These are phyloP conservation scores for Malurus splendens DNA, from an alignment of 2,797 vertebrate genomes.

Conservation along the genomic window DNA sequence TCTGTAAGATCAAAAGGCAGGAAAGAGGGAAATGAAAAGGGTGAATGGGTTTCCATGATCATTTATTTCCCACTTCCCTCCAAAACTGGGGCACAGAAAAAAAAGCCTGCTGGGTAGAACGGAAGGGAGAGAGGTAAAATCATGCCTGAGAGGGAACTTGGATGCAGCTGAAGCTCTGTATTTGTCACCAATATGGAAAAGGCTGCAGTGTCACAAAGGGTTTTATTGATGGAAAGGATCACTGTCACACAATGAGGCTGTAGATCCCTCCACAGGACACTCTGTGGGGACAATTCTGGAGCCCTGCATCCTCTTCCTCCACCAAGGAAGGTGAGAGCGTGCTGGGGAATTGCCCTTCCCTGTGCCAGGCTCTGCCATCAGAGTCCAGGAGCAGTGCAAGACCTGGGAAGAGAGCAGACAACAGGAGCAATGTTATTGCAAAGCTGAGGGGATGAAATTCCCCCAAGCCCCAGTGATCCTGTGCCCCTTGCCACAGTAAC, in stretches of 20 bases:
- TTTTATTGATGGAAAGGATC: constrained; percentile 22
- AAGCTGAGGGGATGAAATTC: not conserved
- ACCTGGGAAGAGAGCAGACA: constrained; percentile 11
- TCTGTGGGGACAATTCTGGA: not conserved
- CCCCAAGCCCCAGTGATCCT: not conserved
- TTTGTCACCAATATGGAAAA: not conserved
- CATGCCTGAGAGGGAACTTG: not conserved
- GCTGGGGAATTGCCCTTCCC: not conserved
- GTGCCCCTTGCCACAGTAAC: not conserved
- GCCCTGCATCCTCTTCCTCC: not conserved
- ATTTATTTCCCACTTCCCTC: not conserved
- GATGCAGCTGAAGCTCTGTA: not conserved
- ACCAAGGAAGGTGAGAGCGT: not conserved
- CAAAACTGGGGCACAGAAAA: not conserved
- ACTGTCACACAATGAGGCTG: not conserved
- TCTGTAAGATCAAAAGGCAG: not conserved
- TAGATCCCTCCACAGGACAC: not conserved
- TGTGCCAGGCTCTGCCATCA: not conserved
- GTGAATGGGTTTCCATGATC: not conserved
- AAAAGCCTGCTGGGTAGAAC: not conserved
- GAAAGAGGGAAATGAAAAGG: constrained; percentile 26
- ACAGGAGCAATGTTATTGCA: not conserved
- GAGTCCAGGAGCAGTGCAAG: not conserved
- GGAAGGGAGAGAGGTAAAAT: not conserved
- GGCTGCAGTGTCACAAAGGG: not conserved